phyloP scores from a whole-genome alignment of 2,888 invertebrate species.

The Miltochrista miniata region DNA sequence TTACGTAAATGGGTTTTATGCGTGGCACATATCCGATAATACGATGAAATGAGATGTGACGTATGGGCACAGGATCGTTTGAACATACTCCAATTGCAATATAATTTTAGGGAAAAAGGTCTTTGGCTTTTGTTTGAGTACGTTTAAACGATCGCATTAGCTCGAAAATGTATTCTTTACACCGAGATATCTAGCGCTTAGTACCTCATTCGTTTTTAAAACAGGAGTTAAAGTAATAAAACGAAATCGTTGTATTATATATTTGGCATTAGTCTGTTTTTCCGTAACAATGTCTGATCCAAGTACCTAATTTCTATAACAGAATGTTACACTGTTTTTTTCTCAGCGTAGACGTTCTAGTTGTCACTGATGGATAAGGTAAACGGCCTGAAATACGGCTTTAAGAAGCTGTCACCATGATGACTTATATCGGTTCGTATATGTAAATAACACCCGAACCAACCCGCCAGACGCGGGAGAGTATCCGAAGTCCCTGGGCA shows the following conservation, averaged over 20 bases:
- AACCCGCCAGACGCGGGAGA: no score
- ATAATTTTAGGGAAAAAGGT: slow-evolving; percentile 10
- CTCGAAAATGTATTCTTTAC: slow-evolving; percentile 19
- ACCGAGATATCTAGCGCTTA: slow-evolving; percentile 4
- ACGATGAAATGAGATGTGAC: slow-evolving; percentile 20
- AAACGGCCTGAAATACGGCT: no score
- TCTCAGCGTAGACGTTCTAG: no score
- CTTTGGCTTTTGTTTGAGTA: slow-evolving; percentile 10
- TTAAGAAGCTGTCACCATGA: no score
- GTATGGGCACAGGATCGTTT: slow-evolving; percentile 10
- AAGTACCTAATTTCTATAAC: no score
- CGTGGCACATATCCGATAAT: slow-evolving; percentile 5
- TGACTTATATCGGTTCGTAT: no score
- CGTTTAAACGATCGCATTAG: slow-evolving; percentile 3
- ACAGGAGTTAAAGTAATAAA: slow-evolving; percentile 9
- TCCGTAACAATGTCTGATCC: no score
- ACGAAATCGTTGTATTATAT: background rate
- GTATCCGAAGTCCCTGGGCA: no score
- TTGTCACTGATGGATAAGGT: no score
- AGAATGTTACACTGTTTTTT: no score
- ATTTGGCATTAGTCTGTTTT: no score
- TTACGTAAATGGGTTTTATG: background rate
- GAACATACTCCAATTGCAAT: slow-evolving; percentile 1
- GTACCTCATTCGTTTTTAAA: slow-evolving; percentile 11
- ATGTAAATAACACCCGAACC: no score